Base-by-base conservation (phyloP, 2,113 vertebrate genomes). In the Saccopteryx bilineata region DNA sequence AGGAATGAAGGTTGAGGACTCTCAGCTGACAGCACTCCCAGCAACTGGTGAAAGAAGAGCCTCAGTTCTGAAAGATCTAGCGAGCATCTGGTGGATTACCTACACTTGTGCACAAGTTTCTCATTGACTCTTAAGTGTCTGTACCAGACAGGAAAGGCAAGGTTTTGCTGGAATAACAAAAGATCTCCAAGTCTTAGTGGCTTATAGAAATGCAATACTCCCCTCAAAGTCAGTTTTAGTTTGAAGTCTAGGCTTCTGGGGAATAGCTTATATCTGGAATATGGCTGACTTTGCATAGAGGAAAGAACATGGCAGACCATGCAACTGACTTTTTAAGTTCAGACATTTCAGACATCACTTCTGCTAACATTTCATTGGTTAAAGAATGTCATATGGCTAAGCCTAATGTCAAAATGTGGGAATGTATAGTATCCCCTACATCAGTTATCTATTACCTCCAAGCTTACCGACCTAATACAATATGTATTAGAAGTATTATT, bases 331-430 rank as follows among this genome's bases (percentile, higher is more conserved):
- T 18, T 31, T 78, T 84, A 33, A 82, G 46, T 2, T 87, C 31
- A 82, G 61, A 86, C 4, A 0, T 81, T 52, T 56, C 82, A 90
- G 17, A 74, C 24, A 28, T 60, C n/a, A 69, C 61, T 87, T 69
- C 52, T 69, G 60, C 28, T 71, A 69, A 82, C 19, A 83, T 83
- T 82, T 91, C 82, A 61, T 91, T 69, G 52, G 11, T 68, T 90
- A 91, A 58, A 86, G 9, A 46, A 50, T 56, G 15, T 23, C 48
- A 60, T 26, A 21, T 66, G 18, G 10, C 33, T 92, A 72, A 58
- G 12, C 5, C 60, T 83, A 60, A 72, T 46, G 15, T 91, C 33
- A 52, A 65, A 24, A 91, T 54, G 46, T 39, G n/a, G 33, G 58
- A 46, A n/a, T 83, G 78, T 18, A 7, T 78, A 56, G 54, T 23